Evolutionary conservation across 2,797 vertebrate species (phyloP).

Genomic region (Heliangelus exortis): DNA sequence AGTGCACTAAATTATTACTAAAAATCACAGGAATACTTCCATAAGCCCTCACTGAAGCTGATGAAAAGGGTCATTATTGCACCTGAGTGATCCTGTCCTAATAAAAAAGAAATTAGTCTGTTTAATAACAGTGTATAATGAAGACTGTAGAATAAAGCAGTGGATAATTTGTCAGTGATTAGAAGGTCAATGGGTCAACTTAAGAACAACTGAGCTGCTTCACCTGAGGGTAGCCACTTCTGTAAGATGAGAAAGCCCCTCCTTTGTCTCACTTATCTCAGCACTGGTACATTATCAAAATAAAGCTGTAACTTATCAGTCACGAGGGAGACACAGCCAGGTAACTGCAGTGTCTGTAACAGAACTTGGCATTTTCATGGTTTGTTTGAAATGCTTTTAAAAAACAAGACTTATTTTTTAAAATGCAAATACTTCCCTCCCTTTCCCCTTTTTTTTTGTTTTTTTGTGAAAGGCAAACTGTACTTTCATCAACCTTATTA

Average conservation of each 20-base stretch:
- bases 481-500: background rate
- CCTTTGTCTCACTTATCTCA: constrained; percentile 76
- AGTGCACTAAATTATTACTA: too few species aligned
- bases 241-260: constrained; percentile 81
- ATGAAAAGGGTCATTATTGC: constrained; percentile 24
- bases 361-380: background rate
- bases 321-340: background rate
- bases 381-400: background rate
- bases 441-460: too few species aligned
- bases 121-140: constrained; percentile 57
- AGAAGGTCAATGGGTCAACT: constrained; percentile 88
- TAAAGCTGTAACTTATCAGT: constrained; percentile 46
- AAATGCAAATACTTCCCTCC: background rate
- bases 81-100: constrained; percentile 31
- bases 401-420: background rate
- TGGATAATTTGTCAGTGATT: constrained; percentile 92
- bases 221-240: constrained; percentile 86
- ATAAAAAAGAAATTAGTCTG: constrained; percentile 61
- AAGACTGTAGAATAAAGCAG: constrained; percentile 49
- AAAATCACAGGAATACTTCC: background rate
- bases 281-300: constrained; percentile 41
- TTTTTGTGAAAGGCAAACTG: background rate
- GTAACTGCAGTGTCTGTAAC: background rate
- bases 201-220: constrained; percentile 86
- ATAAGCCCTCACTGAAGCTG: background rate